Base-by-base conservation (phyloP, 2,888 invertebrate genomes). In the Pterostichus niger region DNA sequence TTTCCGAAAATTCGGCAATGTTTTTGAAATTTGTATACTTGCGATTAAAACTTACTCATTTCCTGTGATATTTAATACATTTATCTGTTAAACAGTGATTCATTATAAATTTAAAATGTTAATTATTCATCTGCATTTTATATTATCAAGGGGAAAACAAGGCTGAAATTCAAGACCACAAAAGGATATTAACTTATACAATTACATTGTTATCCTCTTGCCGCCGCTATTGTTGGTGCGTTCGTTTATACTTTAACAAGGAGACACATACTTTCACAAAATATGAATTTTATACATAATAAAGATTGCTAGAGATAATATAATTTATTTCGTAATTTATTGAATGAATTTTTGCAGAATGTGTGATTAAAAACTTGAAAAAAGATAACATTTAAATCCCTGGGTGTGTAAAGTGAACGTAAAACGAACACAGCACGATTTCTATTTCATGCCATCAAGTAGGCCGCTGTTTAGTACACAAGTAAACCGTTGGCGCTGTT, bases 131-230 rank as follows among this genome's bases (percentile, higher is more conserved):
- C 44, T 44, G 40, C 13, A 40, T 17, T 17, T 44, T 64, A 35
- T n/a, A n/a, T 13, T 40, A 71, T 10, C 15, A 71, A 44, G 68
- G 40, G 24, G 10, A 59, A 44, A 78, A 61, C 46, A 46, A 56
- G 61, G 40, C 61, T 78, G 78, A 44, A 78, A 78, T 78, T 78
- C 78, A 56, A 78, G 61, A 78, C 78, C 78, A 78, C 78, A 78
- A 78, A 78, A 78, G 78, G 61, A 78, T 59, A 59, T 78, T 35
- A 40, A 61, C 77, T 49, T 46, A 35, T 56, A 10, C 56, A 35
- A 56, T 54, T 56, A 77, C 78, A 59, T 78, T 78, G 78, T 78
- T 44, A 40, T 59, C 78, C 78, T 78, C 78, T 59, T 78, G 15
- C 61, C 78, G 78, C 59, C 61, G 59, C 33, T 44, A 56, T 44